Evolutionary conservation across 2,797 vertebrate species (phyloP).

Genomic region (Potorous gilbertii): DNA sequence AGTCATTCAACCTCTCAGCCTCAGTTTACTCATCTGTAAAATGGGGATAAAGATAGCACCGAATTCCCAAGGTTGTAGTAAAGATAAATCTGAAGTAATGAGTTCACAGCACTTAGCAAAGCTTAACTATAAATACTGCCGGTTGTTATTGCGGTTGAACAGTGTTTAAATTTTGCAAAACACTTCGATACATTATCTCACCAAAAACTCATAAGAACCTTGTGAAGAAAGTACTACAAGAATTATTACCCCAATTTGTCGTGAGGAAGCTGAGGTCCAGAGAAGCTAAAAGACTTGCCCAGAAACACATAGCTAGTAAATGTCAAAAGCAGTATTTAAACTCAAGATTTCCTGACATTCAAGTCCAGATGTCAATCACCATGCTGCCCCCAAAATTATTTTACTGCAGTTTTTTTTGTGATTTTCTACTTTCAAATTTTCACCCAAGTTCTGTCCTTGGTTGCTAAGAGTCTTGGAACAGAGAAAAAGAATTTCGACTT

Average conservation of each 20-base stretch:
- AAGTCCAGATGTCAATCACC: neutral
- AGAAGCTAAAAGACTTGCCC: neutral
- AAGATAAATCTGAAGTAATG: neutral
- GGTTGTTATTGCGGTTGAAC: neutral
- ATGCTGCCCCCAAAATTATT: neutral
- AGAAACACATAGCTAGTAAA: neutral
- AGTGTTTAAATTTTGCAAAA: neutral
- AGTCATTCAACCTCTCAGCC: neutral
- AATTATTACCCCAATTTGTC: slow-evolving; percentile 18
- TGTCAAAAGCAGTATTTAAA: neutral
- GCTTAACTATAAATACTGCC: neutral
- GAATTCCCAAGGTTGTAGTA: neutral
- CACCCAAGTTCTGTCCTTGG: slow-evolving; percentile 48
- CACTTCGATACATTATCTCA: neutral
- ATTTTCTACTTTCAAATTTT: slow-evolving; percentile 61
- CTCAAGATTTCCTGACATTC: neutral
- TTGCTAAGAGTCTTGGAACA: slow-evolving; percentile 35
- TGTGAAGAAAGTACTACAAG: neutral
- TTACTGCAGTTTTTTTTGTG: neutral
- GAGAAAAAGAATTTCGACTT: neutral
- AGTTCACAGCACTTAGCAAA: neutral
- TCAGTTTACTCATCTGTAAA: neutral
- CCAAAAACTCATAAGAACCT: neutral
- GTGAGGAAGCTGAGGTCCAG: neutral
- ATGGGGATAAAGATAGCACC: neutral